Evolutionary conservation across 2,797 vertebrate species (phyloP).

Genomic region (Triplophysa bombifrons): DNA sequence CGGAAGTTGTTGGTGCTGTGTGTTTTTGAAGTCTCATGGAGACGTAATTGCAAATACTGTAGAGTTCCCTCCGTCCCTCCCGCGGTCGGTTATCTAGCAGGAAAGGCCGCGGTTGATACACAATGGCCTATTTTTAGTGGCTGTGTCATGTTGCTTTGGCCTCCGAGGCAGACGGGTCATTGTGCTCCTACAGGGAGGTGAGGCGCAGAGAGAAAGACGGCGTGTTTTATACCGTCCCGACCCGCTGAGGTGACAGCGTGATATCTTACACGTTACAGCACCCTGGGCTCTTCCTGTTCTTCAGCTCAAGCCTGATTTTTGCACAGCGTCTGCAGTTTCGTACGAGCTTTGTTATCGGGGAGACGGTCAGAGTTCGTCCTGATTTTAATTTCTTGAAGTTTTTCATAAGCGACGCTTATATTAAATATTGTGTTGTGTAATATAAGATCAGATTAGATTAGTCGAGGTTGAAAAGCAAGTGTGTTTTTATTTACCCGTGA

Average conservation of each 20-base stretch:
- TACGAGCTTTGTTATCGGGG: background rate
- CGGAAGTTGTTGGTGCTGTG: slow-evolving; percentile 63
- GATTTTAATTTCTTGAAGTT: background rate
- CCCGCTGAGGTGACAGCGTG: background rate
- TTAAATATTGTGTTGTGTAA: background rate
- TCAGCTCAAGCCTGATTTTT: background rate
- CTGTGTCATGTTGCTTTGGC: slow-evolving; percentile 65
- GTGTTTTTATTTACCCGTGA: background rate
- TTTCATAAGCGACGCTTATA: no score
- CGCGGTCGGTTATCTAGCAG: slow-evolving; percentile 68
- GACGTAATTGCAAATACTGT: slow-evolving; percentile 70
- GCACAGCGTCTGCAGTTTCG: background rate
- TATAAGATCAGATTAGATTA: background rate
- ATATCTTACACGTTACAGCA: background rate
- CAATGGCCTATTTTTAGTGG: slow-evolving; percentile 71
- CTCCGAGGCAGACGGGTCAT: slow-evolving; percentile 46
- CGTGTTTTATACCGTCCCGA: background rate
- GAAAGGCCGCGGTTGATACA: slow-evolving; percentile 67
- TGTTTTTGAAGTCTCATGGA: slow-evolving; percentile 72
- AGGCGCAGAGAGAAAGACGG: background rate
- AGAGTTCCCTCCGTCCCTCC: slow-evolving; percentile 31
- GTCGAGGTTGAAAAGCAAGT: background rate
- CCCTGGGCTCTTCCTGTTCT: slow-evolving; percentile 1
- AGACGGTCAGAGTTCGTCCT: background rate
- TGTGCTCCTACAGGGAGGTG: slow-evolving; percentile 12